Evolutionary conservation across 2,797 vertebrate species (phyloP), one percentile per base, ranked within the genome.

Genomic region (Cossypha heuglini): DNA sequence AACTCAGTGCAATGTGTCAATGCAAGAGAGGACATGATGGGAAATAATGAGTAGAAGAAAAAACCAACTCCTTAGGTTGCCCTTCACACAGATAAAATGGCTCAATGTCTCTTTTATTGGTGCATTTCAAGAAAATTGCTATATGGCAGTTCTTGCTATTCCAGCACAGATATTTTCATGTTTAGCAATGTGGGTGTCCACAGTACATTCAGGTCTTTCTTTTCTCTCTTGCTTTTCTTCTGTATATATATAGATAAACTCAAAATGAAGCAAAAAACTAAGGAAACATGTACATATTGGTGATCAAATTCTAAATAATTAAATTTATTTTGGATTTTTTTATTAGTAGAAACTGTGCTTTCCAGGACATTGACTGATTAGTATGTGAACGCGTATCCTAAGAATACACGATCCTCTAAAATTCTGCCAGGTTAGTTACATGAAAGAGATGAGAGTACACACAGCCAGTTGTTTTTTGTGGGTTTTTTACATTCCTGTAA

Each of bases 341-440:
- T 31, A 13, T 61, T 49, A n/a, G 69, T 78, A 63, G 24, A 69
- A n/a, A 66, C 24, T 77, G 7, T 37, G 8, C 0, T 94, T 96
- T 90, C 19, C n/a, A 18, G 21, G 13, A 63, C 16, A 48, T 54
- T 48, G 59, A 49, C 11, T 46, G 28, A 58, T 61, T 58, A 29
- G 4, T 18, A 57, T 28, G 9, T 37, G 7, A 13, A 57, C 2
- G 0, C 1, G 5, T 58, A 24, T 24, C 15, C 10, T 29, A 49
- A 31, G 22, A 35, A 14, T 6, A 57, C 45, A 19, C 1, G 82
- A 63, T 57, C 9, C 21, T 45, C 13, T 26, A 49, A 87, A 84
- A 40, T 59, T 91, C 33, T 90, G 33, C 9, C 55, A 49, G 11
- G 3, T 40, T 68, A 33, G 9, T 48, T 54, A 35, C 33, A 45